A percentile compares a stretch with the other conserved stretches of the same genome.
Conservation (phyloP, 2,113 vertebrate species). For the Catharus fuscescens region DNA sequence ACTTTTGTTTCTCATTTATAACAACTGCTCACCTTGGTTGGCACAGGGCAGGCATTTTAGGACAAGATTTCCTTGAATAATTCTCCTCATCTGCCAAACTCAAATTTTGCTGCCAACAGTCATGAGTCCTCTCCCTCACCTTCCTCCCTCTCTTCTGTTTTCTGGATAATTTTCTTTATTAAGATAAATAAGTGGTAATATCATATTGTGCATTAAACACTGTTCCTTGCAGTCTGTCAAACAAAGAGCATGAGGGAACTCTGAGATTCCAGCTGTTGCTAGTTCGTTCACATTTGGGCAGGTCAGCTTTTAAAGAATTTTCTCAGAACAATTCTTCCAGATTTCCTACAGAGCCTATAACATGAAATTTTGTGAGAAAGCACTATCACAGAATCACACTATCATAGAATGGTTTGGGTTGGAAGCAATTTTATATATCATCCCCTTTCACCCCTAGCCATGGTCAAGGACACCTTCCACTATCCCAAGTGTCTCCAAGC, state of each 20-base stretch:
- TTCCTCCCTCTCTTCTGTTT: neutral
- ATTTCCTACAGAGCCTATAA: neutral
- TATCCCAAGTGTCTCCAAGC: neutral
- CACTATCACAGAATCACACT: neutral
- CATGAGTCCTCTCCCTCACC: neutral
- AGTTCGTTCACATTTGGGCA: neutral
- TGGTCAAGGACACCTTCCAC: neutral
- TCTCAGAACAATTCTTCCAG: neutral
- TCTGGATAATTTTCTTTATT: neutral
- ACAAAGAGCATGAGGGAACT: neutral
- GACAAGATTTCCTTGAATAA: slow-evolving; percentile 16
- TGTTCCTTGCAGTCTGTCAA: neutral
- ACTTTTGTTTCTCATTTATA: too few relatives aligned
- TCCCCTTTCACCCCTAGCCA: neutral
- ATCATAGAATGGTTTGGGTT: neutral
- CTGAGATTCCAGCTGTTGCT: neutral
- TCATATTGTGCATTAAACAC: neutral
- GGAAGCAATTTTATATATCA: neutral
- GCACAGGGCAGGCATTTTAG: neutral
- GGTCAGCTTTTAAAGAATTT: neutral
- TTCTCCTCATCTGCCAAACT: neutral
- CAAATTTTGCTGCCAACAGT: slow-evolving; percentile 7
- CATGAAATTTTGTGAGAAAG: neutral
- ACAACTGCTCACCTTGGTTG: neutral
- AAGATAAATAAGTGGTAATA: neutral